These are phyloP conservation scores for Tauraco hartlaubi DNA, from an alignment of 2,797 vertebrate genomes.

Conservation along the genomic window DNA sequence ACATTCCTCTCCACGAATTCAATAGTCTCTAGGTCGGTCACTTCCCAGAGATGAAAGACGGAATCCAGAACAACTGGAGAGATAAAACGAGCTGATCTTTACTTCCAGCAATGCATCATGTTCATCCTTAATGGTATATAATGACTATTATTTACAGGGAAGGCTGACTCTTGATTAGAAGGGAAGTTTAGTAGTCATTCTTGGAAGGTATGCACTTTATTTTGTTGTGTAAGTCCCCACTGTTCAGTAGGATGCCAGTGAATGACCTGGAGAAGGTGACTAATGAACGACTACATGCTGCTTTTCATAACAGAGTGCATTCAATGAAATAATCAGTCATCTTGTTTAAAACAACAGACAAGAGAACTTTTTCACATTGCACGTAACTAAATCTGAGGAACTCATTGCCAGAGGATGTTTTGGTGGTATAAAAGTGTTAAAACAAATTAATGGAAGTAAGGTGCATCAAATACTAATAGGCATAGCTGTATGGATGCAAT, in stretches of 20 bases:
- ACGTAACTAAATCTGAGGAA: background rate
- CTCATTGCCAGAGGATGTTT: slow-evolving; percentile 18
- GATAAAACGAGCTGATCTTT: slow-evolving; percentile 26
- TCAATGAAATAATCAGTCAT: background rate
- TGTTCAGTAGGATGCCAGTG: background rate
- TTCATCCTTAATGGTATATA: slow-evolving; percentile 52
- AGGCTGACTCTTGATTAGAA: slow-evolving; percentile 53
- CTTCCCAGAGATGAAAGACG: slow-evolving; percentile 41
- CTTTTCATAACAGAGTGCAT: background rate
- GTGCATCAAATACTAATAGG: background rate
- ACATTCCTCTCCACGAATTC: background rate
- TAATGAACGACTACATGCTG: background rate
- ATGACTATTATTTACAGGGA: slow-evolving; percentile 34
- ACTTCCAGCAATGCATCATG: background rate
- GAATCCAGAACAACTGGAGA: background rate
- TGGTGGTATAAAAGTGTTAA: background rate
- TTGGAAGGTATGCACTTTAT: slow-evolving; percentile 45
- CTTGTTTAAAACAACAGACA: slow-evolving; percentile 18
- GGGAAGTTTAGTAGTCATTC: slow-evolving; percentile 35
- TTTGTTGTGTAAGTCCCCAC: slow-evolving; percentile 26
- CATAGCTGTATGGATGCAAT: background rate
- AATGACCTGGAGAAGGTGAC: slow-evolving; percentile 17
- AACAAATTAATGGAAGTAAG: slow-evolving; percentile 32
- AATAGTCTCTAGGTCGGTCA: background rate
- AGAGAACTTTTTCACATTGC: background rate